Evolutionary conservation across 2,113 vertebrate species (phyloP).

Genomic region (Amphiprion ocellaris): DNA sequence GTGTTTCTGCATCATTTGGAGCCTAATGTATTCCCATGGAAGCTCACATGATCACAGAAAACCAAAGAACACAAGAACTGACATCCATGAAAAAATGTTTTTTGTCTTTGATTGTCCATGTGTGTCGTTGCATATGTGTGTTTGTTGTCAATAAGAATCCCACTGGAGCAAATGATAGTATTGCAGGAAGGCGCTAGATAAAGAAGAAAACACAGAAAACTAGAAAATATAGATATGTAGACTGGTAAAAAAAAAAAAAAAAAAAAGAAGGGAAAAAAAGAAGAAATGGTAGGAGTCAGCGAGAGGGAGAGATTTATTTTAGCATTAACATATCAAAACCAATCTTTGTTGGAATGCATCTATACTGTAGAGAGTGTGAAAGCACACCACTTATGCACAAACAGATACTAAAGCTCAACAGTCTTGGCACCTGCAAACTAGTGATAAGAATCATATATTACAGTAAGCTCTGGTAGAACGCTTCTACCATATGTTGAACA

Average conservation of each 20-base stretch:
- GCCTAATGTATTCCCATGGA: constrained; percentile 43
- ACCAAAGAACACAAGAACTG: constrained; percentile 45
- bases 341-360: neutral
- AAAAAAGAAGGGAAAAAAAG: neutral
- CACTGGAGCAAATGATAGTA: constrained; percentile 19
- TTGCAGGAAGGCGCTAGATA: neutral
- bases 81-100: constrained; percentile 39
- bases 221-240: neutral
- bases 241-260: neutral
- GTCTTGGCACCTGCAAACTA: constrained; percentile 11
- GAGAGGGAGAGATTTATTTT: neutral
- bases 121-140: constrained; percentile 5
- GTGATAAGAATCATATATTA: constrained; percentile 24
- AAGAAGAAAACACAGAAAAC: neutral
- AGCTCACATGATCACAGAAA: constrained; percentile 37
- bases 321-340: constrained; percentile 4
- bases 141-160: constrained; percentile 37
- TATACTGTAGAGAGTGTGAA: constrained; percentile 16
- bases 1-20: constrained; percentile 70
- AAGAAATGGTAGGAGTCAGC: too few species aligned
- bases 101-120: neutral
- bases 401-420: constrained; percentile 4
- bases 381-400: constrained; percentile 4
- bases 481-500: constrained; percentile 12
- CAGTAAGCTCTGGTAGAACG: neutral